phyloP scores from a whole-genome alignment of 2,797 vertebrate genomes.

The Odontamblyopus rebecca region DNA sequence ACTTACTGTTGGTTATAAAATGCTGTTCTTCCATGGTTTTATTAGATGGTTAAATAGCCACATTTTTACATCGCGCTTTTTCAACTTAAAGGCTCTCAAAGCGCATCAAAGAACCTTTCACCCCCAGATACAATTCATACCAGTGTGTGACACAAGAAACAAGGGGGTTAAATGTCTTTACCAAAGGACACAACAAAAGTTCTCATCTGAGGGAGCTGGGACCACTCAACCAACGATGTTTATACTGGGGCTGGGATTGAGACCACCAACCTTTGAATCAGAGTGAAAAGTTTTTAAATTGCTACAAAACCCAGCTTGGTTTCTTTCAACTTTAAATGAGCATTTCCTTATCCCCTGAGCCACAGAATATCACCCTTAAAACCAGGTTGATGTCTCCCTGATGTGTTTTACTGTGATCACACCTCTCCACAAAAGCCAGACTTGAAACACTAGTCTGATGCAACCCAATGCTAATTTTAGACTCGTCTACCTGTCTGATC shows the following conservation, averaged over 20 bases:
- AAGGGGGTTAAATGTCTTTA: no score
- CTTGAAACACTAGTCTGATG: slow-evolving; percentile 8
- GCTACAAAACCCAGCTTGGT: neutral
- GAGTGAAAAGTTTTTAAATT: neutral
- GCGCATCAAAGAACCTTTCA: no score
- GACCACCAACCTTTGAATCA: no score
- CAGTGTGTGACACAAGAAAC: no score
- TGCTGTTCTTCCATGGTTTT: neutral
- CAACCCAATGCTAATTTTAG: slow-evolving; percentile 14
- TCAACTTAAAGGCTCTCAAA: no score
- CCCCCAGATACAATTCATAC: no score
- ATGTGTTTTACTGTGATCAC: slow-evolving; percentile 8
- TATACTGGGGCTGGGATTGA: no score
- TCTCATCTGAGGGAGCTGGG: no score
- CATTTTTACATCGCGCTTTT: no score
- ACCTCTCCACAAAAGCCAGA: neutral
- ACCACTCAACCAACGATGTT: no score
- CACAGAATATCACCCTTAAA: neutral
- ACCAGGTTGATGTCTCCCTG: neutral
- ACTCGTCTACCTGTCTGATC: slow-evolving; percentile 9
- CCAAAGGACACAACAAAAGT: no score
- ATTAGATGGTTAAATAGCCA: no score
- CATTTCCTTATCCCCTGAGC: neutral
- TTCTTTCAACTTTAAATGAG: neutral
- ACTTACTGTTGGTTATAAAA: neutral